phyloP scores from a whole-genome alignment of 2,797 vertebrate genomes.

The Myotis myotis region DNA sequence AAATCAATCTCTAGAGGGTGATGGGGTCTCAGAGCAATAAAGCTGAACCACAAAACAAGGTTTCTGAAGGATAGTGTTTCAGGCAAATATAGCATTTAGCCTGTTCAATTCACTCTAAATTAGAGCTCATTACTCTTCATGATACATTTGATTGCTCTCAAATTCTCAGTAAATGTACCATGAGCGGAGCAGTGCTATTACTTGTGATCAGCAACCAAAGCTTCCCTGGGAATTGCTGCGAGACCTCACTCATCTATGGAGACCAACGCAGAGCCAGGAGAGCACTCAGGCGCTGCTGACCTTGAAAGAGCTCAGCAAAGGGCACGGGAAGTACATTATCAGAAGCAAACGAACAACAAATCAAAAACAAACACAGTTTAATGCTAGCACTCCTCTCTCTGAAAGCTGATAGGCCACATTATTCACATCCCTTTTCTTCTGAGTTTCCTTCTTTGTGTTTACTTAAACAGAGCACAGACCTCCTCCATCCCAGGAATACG shows the following conservation, averaged over 20 bases:
- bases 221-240: not conserved
- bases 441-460: not conserved
- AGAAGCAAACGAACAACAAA: not conserved
- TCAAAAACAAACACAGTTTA: too few relatives aligned
- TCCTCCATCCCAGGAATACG: not conserved
- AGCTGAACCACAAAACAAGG: not conserved
- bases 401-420: not conserved
- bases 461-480: not conserved
- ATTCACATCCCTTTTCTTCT: not conserved
- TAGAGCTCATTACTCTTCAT: constrained; percentile 45
- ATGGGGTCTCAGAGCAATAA: not conserved
- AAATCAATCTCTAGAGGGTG: not conserved
- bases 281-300: not conserved
- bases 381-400: not conserved
- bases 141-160: constrained; percentile 49
- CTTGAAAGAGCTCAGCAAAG: not conserved
- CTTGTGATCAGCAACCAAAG: not conserved
- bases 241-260: not conserved
- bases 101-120: not conserved
- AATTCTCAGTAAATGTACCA: constrained; percentile 34
- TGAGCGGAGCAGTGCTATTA: not conserved
- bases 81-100: not conserved
- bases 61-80: constrained; percentile 20
- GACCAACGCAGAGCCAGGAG: not conserved
- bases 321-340: not conserved